Percentiles rank a stretch among this genome's conserved stretches.
These are phyloP conservation scores for Hydrophis major DNA, from an alignment of 2,797 vertebrate genomes.

Conservation along the genomic window DNA sequence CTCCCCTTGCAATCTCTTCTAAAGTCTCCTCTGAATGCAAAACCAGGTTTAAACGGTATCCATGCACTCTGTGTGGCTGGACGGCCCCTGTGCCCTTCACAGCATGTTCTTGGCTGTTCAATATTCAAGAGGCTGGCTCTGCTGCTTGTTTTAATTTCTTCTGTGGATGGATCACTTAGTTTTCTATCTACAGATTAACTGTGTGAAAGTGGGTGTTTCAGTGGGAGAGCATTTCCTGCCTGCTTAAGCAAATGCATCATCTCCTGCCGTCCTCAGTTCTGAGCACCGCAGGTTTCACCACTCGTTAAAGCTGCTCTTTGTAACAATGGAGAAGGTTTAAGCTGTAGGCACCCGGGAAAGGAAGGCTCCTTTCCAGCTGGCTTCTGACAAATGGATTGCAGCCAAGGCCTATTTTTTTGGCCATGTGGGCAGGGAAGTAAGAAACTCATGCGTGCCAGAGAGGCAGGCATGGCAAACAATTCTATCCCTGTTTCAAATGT, in stretches of 20 bases:
- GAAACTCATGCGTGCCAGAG: background rate
- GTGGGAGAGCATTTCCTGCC: constrained; percentile 17
- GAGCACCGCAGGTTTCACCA: constrained; percentile 1
- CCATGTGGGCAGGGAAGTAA: background rate
- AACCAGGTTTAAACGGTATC: constrained; percentile 24
- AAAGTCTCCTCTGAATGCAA: background rate
- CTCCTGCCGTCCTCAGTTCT: constrained; percentile 13
- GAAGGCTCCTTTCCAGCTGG: constrained; percentile 22
- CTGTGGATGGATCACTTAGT: constrained; percentile 52
- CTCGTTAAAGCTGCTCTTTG: constrained; percentile 16
- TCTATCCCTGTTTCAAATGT: background rate
- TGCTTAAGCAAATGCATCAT: constrained; percentile 21
- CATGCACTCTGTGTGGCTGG: constrained; percentile 41
- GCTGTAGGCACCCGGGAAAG: constrained; percentile 11
- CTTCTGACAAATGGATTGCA: background rate
- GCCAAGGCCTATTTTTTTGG: background rate
- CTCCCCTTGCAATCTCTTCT: background rate
- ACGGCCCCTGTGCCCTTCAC: constrained; percentile 52
- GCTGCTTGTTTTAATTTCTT: constrained; percentile 58
- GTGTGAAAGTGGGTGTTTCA: constrained; percentile 21
- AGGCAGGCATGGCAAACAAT: background rate
- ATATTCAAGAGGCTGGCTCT: constrained; percentile 49
- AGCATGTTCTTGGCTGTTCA: constrained; percentile 47
- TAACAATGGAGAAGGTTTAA: constrained; percentile 18
- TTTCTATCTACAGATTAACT: constrained; percentile 41